Evolutionary conservation across 2,797 vertebrate genomes (phyloP).

Genomic region (Glyptemys insculpta): DNA sequence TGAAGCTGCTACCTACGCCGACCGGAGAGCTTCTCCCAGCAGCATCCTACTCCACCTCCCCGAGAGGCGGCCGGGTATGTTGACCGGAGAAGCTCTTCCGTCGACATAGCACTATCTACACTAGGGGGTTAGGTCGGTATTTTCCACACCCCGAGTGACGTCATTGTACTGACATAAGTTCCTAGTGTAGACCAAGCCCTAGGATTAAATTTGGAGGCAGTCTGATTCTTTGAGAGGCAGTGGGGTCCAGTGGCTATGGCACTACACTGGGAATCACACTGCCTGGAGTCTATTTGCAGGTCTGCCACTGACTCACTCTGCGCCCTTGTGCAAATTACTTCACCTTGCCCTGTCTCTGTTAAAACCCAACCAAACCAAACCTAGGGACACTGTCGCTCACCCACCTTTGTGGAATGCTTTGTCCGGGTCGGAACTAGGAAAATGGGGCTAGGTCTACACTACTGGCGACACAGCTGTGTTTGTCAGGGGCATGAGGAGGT

Average conservation of each 20-base stretch:
- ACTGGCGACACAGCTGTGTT: too few relatives aligned
- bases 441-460: background rate
- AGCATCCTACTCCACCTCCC: too few relatives aligned
- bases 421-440: background rate
- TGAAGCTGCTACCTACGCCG: too few relatives aligned
- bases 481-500: too few relatives aligned
- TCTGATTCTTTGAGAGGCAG: background rate
- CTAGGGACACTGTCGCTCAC: background rate
- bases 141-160: too few relatives aligned
- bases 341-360: background rate
- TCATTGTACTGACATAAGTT: too few relatives aligned
- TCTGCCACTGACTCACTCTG: background rate
- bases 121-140: too few relatives aligned
- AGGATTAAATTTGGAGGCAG: background rate
- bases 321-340: background rate
- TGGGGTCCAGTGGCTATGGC: too few relatives aligned
- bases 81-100: too few relatives aligned
- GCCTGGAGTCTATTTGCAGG: fast-evolving
- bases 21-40: too few relatives aligned
- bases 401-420: background rate
- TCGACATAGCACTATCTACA: too few relatives aligned
- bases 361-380: fast-evolving
- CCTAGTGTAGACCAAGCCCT: background rate
- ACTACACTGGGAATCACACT: background rate
- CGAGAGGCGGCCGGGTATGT: too few relatives aligned